A percentile compares a stretch with the other conserved stretches of the same genome.
Evolutionary conservation across 1,140 invertebrate species (phyloP).

Genomic region (Heterodera schachtii): DNA sequence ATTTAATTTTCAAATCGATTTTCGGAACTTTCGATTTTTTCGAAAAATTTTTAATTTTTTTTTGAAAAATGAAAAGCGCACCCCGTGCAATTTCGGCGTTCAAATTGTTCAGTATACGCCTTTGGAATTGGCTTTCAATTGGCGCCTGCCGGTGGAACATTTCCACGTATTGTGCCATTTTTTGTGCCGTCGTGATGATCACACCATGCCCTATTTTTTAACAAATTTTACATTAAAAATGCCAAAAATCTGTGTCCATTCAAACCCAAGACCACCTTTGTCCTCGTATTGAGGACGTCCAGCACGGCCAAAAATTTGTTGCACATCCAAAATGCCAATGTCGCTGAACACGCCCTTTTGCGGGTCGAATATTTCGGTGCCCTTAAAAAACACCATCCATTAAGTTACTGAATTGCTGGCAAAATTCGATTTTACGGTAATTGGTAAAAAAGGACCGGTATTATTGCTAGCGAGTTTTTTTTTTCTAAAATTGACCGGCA

Average conservation of each 20-base stretch:
- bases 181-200: conserved; percentile 90
- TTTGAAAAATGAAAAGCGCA: background rate
- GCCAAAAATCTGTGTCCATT: background rate
- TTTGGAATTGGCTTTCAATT: conserved; percentile 95
- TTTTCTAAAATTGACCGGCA: too few relatives aligned
- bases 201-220: conserved; percentile 78
- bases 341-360: conserved; percentile 91
- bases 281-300: conserved; percentile 82
- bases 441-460: background rate
- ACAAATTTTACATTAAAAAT: conserved; percentile 3
- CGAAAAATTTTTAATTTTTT: too few relatives aligned
- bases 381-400: conserved; percentile 67
- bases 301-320: conserved; percentile 98
- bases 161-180: conserved; percentile 88
- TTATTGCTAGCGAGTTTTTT: too few relatives aligned
- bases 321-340: conserved; percentile 91
- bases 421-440: too few relatives aligned
- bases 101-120: conserved; percentile 87
- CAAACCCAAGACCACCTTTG: conserved; percentile 52
- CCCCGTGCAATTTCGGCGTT: conserved; percentile 85
- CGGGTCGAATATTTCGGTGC: conserved; percentile 95
- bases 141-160: conserved; percentile 93
- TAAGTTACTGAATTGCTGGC: too few relatives aligned
- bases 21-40: too few relatives aligned
- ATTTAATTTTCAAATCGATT: too few relatives aligned